Evolutionary conservation across 2,113 vertebrate genomes (phyloP).

Genomic region (Dicerorhinus sumatrensis): DNA sequence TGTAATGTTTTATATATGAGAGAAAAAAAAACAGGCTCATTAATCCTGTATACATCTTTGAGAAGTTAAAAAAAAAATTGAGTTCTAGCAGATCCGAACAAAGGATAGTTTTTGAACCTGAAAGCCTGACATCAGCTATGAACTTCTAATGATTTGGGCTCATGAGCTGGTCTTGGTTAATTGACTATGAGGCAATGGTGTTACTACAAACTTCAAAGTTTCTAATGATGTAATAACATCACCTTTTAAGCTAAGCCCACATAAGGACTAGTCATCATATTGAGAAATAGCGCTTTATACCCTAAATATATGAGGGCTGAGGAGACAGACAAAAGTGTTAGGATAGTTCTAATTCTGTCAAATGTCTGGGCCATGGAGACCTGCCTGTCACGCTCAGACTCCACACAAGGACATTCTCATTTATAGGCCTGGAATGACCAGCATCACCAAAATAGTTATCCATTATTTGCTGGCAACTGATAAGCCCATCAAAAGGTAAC

Average conservation of each 20-base stretch:
- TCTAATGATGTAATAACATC: background rate
- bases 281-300: background rate
- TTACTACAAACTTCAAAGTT: background rate
- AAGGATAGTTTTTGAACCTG: background rate
- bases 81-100: background rate
- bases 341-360: background rate
- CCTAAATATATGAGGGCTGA: background rate
- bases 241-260: background rate
- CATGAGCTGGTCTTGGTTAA: slow-evolving; percentile 21
- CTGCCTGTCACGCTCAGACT: slow-evolving; percentile 61
- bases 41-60: background rate
- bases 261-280: background rate
- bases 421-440: slow-evolving; percentile 68
- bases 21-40: background rate
- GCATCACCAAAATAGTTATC: slow-evolving; percentile 78
- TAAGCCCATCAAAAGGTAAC: slow-evolving; percentile 84
- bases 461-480: slow-evolving; percentile 78
- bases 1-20: background rate
- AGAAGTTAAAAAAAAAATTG: slow-evolving; percentile 24
- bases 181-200: background rate
- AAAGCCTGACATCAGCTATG: background rate
- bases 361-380: background rate
- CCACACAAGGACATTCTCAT: slow-evolving; percentile 49
- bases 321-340: background rate
- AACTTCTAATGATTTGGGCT: background rate